phyloP scores from a whole-genome alignment of 2,113 vertebrate species.

The Rutilus rutilus region DNA sequence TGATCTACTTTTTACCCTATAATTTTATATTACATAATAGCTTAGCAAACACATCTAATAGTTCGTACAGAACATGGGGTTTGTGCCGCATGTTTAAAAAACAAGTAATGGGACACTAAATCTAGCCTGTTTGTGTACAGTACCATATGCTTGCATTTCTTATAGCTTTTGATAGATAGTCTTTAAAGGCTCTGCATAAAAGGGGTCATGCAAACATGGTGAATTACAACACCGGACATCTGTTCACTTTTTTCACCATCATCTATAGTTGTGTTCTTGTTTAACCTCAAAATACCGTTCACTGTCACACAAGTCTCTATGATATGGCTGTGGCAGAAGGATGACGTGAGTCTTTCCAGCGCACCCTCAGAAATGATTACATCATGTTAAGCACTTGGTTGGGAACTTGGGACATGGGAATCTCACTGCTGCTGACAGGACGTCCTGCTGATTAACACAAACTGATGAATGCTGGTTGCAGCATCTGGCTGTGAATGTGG shows the following conservation, averaged over 20 bases:
- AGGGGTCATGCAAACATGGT: neutral
- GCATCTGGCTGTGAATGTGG: slow-evolving; percentile 63
- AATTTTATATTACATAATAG: neutral
- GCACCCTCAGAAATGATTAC: neutral
- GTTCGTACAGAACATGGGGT: neutral
- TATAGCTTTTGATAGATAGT: neutral
- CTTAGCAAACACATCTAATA: neutral
- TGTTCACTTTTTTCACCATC: slow-evolving; percentile 12
- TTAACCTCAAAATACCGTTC: neutral
- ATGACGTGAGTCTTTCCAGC: neutral
- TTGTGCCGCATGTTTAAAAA: neutral
- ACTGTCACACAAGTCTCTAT: neutral
- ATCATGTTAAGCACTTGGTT: neutral
- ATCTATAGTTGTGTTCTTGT: neutral
- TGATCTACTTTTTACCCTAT: neutral
- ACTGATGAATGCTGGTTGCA: slow-evolving; percentile 62
- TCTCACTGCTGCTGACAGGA: slow-evolving; percentile 4
- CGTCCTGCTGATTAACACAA: slow-evolving; percentile 33
- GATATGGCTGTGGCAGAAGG: neutral
- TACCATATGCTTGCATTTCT: slow-evolving; percentile 14
- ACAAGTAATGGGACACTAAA: neutral
- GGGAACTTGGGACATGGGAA: neutral
- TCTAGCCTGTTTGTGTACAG: neutral
- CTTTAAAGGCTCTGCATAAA: slow-evolving; percentile 18
- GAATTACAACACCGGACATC: neutral